Base-by-base conservation (phyloP, 2,797 vertebrate genomes). In the Todus mexicanus region DNA sequence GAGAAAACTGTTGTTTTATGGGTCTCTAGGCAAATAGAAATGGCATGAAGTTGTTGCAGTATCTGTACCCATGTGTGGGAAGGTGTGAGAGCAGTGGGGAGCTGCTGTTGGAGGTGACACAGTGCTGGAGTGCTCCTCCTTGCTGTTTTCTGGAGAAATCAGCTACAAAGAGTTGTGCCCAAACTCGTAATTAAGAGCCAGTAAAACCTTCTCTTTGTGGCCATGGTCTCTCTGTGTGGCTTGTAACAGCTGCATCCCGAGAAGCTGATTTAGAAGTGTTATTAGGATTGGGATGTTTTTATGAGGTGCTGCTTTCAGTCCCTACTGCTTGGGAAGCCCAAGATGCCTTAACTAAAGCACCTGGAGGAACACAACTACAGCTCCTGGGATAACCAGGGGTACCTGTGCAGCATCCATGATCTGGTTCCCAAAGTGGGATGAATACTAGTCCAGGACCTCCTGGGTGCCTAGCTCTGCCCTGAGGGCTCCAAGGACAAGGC, bases 181-280 rank as follows among this genome's bases (percentile, higher is more conserved):
- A 45, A 90, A 42, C 75, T 83, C 84, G 10, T 68, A 64, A 87
- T 50, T 87, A 76, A 89, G 33, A 71, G 75, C 51, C 15, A 38
- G 22, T 73, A 50, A 94, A 93, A 33, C 78, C 69, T 64, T 90
- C 53, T 40, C 61, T 19, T 42, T 37, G 61, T 78, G 90, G 72
- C 87, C 47, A 4, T 7, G 1, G 84, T 59, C 80, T 48, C 78
- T 94, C 71, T 43, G 19, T 16, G 56, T 48, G 54, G 19, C n/a
- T 74, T 35, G 29, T 82, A 68, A 50, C 4, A 8, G 74, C 84
- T 83, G 78, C 81, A 29, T 50, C 72, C 69, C 5, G 11, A 65
- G 72, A 22, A 92, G 61, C 42, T 89, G 90, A 85, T 95, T 92
- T 92, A 94, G 89, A 56, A 83, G 12, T 26, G 56, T 87, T 89